Conservation (phyloP, 2,888 invertebrate species). For the Microctonus aethiopoides region DNA sequence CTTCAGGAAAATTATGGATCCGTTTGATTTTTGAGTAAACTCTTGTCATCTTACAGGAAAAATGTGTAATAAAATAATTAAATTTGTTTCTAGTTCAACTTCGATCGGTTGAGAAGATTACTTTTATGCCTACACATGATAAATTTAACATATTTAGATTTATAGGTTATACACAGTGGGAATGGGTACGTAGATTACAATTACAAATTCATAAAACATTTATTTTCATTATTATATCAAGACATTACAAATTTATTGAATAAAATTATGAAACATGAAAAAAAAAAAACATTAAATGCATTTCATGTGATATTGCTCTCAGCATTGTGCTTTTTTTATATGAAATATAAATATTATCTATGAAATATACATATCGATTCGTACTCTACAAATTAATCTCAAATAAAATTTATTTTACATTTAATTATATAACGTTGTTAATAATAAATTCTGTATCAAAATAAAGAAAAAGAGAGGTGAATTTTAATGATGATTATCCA, state of each 20-base stretch:
- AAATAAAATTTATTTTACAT: conserved; percentile 7
- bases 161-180: neutral
- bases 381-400: neutral
- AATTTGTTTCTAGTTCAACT: too few relatives aligned
- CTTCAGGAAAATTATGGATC: conserved; percentile 5
- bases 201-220: neutral
- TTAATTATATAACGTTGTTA: neutral
- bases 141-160: neutral
- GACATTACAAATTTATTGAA: conserved; percentile 16
- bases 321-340: neutral
- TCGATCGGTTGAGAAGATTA: neutral
- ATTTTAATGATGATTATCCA: neutral
- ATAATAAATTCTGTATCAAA: neutral
- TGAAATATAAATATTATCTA: neutral
- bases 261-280: neutral
- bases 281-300: neutral
- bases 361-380: neutral
- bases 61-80: neutral
- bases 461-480: too few relatives aligned
- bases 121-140: neutral
- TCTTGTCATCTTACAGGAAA: conserved; percentile 6
- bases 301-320: conserved; percentile 3
- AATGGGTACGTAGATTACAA: neutral
- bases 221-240: neutral
- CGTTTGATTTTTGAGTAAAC: neutral